phyloP scores from a whole-genome alignment of 2,797 vertebrate species.

The Botia kubotai region DNA sequence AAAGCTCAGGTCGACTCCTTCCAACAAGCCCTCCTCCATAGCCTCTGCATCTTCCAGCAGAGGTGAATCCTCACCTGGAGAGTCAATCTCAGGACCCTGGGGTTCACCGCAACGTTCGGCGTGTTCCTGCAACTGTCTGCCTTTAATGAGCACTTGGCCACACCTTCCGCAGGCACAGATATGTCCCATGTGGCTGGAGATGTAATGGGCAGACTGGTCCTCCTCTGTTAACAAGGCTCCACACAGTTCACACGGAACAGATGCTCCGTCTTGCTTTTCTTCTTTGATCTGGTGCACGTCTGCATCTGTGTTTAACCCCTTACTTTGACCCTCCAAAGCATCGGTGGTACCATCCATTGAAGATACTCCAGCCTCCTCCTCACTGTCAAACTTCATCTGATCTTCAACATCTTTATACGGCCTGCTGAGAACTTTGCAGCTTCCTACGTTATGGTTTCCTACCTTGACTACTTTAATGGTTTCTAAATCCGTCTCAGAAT shows the following conservation, averaged over 20 bases:
- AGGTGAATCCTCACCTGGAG: slow-evolving; percentile 79
- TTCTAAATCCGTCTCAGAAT: slow-evolving; percentile 79
- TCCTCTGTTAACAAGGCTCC: slow-evolving; percentile 87
- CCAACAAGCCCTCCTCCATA: slow-evolving; percentile 86
- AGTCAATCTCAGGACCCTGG: slow-evolving; percentile 85
- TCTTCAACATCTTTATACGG: slow-evolving; percentile 79
- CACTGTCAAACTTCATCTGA: slow-evolving; percentile 53
- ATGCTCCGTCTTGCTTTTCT: slow-evolving; percentile 66
- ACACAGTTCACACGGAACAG: slow-evolving; percentile 88
- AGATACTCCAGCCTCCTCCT: slow-evolving; percentile 66
- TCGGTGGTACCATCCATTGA: slow-evolving; percentile 66
- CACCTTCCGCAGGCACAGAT: slow-evolving; percentile 98
- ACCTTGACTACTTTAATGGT: slow-evolving; percentile 87
- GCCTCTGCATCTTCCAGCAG: slow-evolving; percentile 83
- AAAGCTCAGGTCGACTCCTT: slow-evolving; percentile 79
- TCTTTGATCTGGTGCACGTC: slow-evolving; percentile 76
- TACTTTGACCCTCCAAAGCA: slow-evolving; percentile 70
- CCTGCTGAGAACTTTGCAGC: slow-evolving; percentile 75
- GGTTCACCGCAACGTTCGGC: slow-evolving; percentile 93
- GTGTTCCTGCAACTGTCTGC: slow-evolving; percentile 94
- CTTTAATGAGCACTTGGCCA: slow-evolving; percentile 95
- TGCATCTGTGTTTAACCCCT: slow-evolving; percentile 63
- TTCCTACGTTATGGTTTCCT: slow-evolving; percentile 80
- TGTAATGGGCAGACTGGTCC: slow-evolving; percentile 91
- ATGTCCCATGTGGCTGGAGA: slow-evolving; percentile 94